Evolutionary conservation across 2,797 vertebrate genomes (phyloP).

Genomic region (Diplodus sargus): DNA sequence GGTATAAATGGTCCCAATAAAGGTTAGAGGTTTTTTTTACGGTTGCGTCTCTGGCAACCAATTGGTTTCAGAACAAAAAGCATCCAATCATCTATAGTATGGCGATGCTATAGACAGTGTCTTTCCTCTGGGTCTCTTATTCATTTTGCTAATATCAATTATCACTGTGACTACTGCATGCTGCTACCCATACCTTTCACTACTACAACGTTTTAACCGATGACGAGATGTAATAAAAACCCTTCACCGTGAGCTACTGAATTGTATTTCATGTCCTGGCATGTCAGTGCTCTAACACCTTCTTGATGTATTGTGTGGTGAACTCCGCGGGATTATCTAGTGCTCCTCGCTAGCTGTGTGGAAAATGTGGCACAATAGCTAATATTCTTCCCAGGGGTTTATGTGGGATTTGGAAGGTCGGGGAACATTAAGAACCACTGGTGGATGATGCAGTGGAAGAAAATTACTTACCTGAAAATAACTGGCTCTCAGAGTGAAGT

Average conservation of each 20-base stretch:
- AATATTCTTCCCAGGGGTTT: conserved; percentile 49
- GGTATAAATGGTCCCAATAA: conserved; percentile 81
- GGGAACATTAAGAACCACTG: conserved; percentile 46
- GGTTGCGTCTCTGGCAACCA: conserved; percentile 62
- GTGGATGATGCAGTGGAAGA: conserved; percentile 37
- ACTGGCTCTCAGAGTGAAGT: conserved; percentile 29
- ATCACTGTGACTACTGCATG: background rate
- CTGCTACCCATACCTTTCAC: background rate
- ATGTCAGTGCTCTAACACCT: conserved; percentile 23
- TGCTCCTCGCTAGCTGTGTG: conserved; percentile 39
- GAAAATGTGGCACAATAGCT: conserved; percentile 53
- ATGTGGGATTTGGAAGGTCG: conserved; percentile 54
- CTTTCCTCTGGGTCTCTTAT: background rate
- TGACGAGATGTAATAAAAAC: conserved; percentile 17
- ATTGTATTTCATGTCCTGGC: conserved; percentile 15
- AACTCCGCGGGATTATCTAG: conserved; percentile 51
- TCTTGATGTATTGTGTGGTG: conserved; percentile 32
- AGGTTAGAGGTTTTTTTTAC: conserved; percentile 76
- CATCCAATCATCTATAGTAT: conserved; percentile 30
- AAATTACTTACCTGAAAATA: conserved; percentile 52
- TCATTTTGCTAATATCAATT: background rate
- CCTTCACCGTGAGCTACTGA: background rate
- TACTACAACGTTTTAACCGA: conserved; percentile 1
- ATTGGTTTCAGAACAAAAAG: conserved; percentile 55
- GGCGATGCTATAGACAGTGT: conserved; percentile 24